A percentile compares a stretch with the other conserved stretches of the same genome.
Evolutionary conservation across 1,140 invertebrate species (phyloP).

Genomic region (Homarus americanus): DNA sequence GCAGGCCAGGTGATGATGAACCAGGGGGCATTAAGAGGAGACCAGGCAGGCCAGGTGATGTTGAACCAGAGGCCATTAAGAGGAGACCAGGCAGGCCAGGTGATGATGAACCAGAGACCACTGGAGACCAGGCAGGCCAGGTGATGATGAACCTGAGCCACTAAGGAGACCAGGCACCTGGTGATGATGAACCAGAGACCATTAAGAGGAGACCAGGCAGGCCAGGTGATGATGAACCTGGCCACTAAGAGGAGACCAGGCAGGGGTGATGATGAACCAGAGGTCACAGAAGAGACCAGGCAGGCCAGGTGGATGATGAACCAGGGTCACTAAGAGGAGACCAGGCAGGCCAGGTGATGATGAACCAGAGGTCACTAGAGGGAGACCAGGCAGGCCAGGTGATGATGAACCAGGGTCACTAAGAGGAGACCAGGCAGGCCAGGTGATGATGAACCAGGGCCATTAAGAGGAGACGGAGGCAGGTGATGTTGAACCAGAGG

Average conservation of each 20-base stretch:
- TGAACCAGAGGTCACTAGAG: slow-evolving; percentile 9
- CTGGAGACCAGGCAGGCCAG: slow-evolving; percentile 9
- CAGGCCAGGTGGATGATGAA: slow-evolving; percentile 13
- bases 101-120: slow-evolving; percentile 19
- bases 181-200: slow-evolving; percentile 27
- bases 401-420: slow-evolving; percentile 2
- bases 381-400: slow-evolving; percentile 28
- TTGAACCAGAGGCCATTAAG: not conserved
- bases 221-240: slow-evolving; percentile 17
- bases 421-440: slow-evolving; percentile 1
- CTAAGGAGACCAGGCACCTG: slow-evolving; percentile 9
- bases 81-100: slow-evolving; percentile 2
- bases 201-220: slow-evolving; percentile 12
- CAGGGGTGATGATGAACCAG: not conserved
- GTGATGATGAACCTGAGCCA: not conserved
- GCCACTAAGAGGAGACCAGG: slow-evolving; percentile 12
- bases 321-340: not conserved
- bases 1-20: slow-evolving; percentile 36
- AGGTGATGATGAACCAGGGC: not conserved
- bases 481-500: slow-evolving; percentile 10
- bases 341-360: not conserved
- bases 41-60: slow-evolving; percentile 31
- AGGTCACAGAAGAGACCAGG: not conserved
- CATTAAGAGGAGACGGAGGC: not conserved
- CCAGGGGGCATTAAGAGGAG: slow-evolving; percentile 12